Base-by-base conservation (phyloP, 2,797 vertebrate genomes). In the Cryptoblepharus egeriae region DNA sequence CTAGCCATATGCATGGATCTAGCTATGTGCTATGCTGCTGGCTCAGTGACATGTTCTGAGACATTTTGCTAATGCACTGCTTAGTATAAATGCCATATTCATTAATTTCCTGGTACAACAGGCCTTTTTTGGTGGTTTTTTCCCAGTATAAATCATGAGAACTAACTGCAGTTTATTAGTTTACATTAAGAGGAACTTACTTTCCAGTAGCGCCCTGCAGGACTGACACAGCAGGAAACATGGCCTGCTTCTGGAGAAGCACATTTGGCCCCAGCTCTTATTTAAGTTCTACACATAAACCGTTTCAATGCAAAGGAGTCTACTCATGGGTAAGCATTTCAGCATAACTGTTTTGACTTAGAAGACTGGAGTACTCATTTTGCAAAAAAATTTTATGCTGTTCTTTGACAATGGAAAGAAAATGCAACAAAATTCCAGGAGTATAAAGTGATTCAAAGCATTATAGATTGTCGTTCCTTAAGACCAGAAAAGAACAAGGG, bases 1-100 rank as follows among this genome's bases (percentile, higher is more conserved):
- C 72, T 81, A 58, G 72, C 80, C 80, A 81, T 67, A 81, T 75
- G 80, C 35, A 68, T 75, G 49, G 69, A 72, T 52, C 69, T 72
- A 80, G 30, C 42, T 63, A 39, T 42, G 32, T 80, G 42, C 55
- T 63, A 72, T 15, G 49, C 35, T 81, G 57, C 65, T 75, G 80
- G 80, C 80, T 42, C 35, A 75, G 67, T 75, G 35, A 75, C 71
- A 68, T 58, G 71, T 60, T 75, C 35, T 67, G 13, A n/a, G 20
- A 55, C 35, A 67, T 75, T 75, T 75, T 75, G 28, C 13, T 52
- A 30, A 63, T 63, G 37, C 20, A 72, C 24, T 35, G 72, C 30
- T 75, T 20, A 67, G 30, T 26, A 39, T 57, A 74, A 28, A 49
- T 45, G 65, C 30, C 32, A 75, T 37, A 28, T 22, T 67, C 18